Percentiles rank a stretch among this genome's conserved stretches.
Evolutionary conservation across 2,797 vertebrate genomes (phyloP).

Genomic region (Vipera ursinii): DNA sequence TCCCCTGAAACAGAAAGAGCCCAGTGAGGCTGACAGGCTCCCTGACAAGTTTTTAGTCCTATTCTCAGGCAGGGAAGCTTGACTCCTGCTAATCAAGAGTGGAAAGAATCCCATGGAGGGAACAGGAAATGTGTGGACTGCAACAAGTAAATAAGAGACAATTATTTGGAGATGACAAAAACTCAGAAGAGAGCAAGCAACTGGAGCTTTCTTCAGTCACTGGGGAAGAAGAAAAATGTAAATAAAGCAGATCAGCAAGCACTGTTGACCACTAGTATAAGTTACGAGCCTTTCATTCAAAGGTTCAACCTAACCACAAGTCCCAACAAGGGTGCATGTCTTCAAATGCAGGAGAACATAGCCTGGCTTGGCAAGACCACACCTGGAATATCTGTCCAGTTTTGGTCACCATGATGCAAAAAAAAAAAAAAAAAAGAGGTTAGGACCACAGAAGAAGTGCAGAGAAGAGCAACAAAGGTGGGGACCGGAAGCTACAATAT

Average conservation of each 20-base stretch:
- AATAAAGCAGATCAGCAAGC: not conserved
- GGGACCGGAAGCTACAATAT: not conserved
- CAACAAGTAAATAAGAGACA: not conserved
- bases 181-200: not conserved
- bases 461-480: too few relatives aligned
- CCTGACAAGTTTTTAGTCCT: not conserved
- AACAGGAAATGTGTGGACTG: not conserved
- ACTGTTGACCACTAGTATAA: not conserved
- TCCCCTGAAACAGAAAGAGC: not conserved
- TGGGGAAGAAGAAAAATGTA: not conserved
- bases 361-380: not conserved
- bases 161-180: not conserved
- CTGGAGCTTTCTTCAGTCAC: not conserved
- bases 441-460: too few relatives aligned
- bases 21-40: not conserved
- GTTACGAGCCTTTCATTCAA: not conserved
- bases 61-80: not conserved
- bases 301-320: not conserved
- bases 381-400: not conserved
- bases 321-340: not conserved
- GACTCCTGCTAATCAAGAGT: not conserved
- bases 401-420: not conserved
- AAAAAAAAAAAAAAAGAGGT: too few relatives aligned
- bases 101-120: not conserved
- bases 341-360: not conserved